Conservation (phyloP, 92 coral and sea anemone genomes). For the Scolanthus callimorphus region DNA sequence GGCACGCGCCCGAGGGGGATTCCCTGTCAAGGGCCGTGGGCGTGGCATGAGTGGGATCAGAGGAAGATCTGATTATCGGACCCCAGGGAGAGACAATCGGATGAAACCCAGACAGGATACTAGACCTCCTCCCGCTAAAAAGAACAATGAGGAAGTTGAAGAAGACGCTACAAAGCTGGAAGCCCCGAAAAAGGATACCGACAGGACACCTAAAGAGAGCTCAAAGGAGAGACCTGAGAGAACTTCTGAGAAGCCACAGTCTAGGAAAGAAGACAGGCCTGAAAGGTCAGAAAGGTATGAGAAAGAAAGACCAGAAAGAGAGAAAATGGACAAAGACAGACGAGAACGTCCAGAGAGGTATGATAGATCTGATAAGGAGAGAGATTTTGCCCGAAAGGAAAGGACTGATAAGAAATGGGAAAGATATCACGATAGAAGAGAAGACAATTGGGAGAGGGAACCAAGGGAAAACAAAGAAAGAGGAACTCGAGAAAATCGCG, state of each 20-base stretch:
- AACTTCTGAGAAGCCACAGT: conserved; percentile 9
- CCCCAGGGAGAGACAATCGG: conserved; percentile 10
- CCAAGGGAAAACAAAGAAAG: conserved; percentile 11
- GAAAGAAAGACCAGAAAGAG: conserved; percentile 1
- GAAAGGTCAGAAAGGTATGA: conserved; percentile 17
- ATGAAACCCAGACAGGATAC: conserved; percentile 1
- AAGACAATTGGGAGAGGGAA: conserved; percentile 14
- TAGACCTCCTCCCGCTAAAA: conserved; percentile 21
- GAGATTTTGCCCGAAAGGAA: conserved; percentile 18
- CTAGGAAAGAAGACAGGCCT: conserved; percentile 25
- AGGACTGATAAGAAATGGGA: conserved; percentile 26
- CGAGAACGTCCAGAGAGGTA: conserved; percentile 25
- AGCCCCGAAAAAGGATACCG: background rate
- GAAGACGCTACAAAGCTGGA: conserved; percentile 15
- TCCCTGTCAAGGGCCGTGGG: conserved; percentile 65
- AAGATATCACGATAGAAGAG: conserved; percentile 11
- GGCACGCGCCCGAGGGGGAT: conserved; percentile 44
- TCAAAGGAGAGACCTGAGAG: conserved; percentile 23
- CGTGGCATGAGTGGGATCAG: conserved; percentile 57
- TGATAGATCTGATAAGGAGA: conserved; percentile 1
- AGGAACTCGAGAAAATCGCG: no score
- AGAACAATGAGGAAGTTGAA: conserved; percentile 6
- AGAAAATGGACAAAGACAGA: conserved; percentile 2
- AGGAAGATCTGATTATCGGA: conserved; percentile 54
- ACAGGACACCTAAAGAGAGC: conserved; percentile 14